Evolutionary conservation across 2,888 invertebrate species (phyloP).

Genomic region (Aplocera efformata): DNA sequence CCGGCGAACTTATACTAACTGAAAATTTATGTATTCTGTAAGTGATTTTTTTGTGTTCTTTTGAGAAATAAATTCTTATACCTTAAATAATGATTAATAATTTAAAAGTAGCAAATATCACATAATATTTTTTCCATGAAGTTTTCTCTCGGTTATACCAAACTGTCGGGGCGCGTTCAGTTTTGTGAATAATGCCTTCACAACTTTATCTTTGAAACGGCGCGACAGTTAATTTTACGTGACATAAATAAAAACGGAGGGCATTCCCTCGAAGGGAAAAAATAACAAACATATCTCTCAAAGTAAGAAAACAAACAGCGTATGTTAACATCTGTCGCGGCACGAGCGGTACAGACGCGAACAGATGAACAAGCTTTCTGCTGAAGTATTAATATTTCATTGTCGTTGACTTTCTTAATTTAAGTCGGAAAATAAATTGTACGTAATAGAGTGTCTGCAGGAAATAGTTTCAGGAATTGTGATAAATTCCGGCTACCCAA

Average conservation of each 20-base stretch:
- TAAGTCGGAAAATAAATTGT: slow-evolving; percentile 8
- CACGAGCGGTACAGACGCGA: slow-evolving; percentile 60
- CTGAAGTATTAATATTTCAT: slow-evolving; percentile 17
- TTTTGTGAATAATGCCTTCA: slow-evolving; percentile 5
- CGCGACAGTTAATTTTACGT: slow-evolving; percentile 70
- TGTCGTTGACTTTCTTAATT: slow-evolving; percentile 15
- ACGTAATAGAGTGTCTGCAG: slow-evolving; percentile 3
- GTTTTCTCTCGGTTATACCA: no score
- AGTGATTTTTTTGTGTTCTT: no score
- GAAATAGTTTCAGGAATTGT: slow-evolving; percentile 3
- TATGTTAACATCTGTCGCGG: slow-evolving; percentile 78
- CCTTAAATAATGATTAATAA: no score
- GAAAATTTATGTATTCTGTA: no score
- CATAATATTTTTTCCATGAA: no score
- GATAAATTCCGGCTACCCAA: not conserved
- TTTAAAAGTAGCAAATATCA: no score
- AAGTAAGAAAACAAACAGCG: slow-evolving; percentile 78
- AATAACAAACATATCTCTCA: slow-evolving; percentile 78
- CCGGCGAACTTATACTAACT: no score
- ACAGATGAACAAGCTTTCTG: slow-evolving; percentile 9
- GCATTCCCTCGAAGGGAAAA: slow-evolving; percentile 55
- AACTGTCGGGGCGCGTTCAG: slow-evolving; percentile 3
- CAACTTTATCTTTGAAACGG: slow-evolving; percentile 47
- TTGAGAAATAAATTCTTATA: no score
- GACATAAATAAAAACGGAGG: slow-evolving; percentile 74